These are phyloP conservation scores for Agrochola lychnidis DNA, from an alignment of 2,888 invertebrate genomes.

Conservation along the genomic window DNA sequence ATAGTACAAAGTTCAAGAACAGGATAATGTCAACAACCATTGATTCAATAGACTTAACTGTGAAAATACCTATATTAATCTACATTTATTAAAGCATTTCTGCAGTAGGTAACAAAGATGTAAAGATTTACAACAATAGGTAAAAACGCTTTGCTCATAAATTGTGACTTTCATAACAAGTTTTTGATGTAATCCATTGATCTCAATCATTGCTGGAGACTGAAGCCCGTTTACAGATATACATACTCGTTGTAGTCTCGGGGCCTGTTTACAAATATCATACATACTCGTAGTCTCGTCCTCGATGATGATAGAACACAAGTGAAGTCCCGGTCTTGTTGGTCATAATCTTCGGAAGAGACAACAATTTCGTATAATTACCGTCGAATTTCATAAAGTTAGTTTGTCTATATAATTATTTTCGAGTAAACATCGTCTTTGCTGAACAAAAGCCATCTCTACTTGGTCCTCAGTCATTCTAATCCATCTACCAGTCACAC, in stretches of 20 bases:
- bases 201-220: not conserved
- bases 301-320: not conserved
- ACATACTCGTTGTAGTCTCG: too few species aligned
- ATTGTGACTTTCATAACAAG: not conserved
- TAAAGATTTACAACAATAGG: not conserved
- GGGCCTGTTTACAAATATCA: too few species aligned
- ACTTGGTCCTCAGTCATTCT: not conserved
- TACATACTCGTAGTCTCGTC: not conserved
- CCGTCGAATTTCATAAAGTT: not conserved
- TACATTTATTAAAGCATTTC: not conserved
- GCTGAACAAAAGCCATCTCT: too few species aligned
- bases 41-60: not conserved
- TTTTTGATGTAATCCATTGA: not conserved
- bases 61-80: slow-evolving; percentile 1
- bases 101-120: not conserved
- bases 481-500: not conserved
- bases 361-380: not conserved
- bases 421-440: not conserved
- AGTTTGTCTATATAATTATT: not conserved
- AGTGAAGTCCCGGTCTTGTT: not conserved
- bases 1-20: slow-evolving; percentile 27
- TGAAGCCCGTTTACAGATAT: not conserved
- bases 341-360: not conserved
- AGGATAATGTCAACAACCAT: slow-evolving; percentile 8
- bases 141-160: not conserved